phyloP scores from a whole-genome alignment of 2,113 vertebrate species.

The Bubo scandiacus region DNA sequence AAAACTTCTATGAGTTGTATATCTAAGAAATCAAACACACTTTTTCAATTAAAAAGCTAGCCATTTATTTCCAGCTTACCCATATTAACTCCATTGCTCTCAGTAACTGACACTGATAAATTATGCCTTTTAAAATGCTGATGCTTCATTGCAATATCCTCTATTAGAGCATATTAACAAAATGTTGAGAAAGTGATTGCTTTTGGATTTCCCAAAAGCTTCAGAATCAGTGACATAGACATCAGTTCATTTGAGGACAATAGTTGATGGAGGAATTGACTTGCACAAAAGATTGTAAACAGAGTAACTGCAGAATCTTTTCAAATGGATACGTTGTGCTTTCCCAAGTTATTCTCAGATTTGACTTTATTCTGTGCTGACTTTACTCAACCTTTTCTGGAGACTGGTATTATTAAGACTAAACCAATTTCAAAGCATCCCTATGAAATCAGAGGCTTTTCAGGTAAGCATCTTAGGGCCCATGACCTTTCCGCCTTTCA shows the following conservation, averaged over 20 bases:
- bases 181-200: slow-evolving; percentile 5
- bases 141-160: neutral
- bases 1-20: neutral
- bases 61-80: neutral
- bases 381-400: neutral
- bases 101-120: neutral
- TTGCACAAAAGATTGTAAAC: neutral
- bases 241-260: neutral
- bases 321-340: accelerated
- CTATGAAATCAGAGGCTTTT: neutral
- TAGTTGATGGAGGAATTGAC: neutral
- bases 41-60: neutral
- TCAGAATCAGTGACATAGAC: neutral
- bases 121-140: neutral
- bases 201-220: neutral
- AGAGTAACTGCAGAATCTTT: neutral
- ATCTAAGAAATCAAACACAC: neutral
- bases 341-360: neutral
- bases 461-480: neutral
- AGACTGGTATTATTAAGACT: neutral
- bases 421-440: neutral
- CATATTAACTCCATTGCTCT: neutral
- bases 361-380: neutral
- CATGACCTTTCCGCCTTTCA: neutral
- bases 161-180: neutral